These are phyloP conservation scores for Pleuronectes platessa DNA, from an alignment of 2,113 vertebrate species.

Conservation along the genomic window DNA sequence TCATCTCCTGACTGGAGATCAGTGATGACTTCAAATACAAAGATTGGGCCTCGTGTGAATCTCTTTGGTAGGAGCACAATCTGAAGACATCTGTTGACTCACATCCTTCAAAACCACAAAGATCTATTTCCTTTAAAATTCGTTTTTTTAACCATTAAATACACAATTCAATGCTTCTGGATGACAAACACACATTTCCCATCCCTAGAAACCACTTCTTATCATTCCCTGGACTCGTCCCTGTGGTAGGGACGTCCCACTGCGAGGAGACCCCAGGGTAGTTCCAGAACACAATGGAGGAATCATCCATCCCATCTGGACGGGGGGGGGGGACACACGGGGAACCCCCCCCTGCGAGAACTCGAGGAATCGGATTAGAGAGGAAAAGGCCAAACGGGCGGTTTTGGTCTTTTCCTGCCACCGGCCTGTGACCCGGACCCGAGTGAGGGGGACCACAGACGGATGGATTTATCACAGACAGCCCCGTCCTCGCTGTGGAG, in stretches of 20 bases:
- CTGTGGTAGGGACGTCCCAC: not conserved
- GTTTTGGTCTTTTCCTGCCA: not conserved
- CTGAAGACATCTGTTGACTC: no score
- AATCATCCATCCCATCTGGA: not conserved
- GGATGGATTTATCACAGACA: no score
- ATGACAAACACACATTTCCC: not conserved
- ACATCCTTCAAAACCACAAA: no score
- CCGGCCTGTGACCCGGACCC: not conserved
- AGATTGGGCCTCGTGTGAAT: no score
- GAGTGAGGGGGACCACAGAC: no score
- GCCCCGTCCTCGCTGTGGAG: not conserved
- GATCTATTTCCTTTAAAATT: no score
- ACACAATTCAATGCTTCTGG: no score
- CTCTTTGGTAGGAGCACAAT: not conserved
- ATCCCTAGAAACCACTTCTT: not conserved
- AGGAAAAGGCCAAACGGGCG: not conserved
- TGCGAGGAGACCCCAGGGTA: not conserved
- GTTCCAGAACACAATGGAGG: constrained; percentile 1
- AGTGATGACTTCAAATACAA: no score
- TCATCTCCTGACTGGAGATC: not conserved
- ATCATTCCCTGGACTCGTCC: not conserved
- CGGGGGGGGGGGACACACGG: not conserved
- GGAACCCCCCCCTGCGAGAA: not conserved
- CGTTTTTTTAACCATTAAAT: no score
- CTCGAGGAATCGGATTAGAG: not conserved